Conservation (phyloP, 2,113 vertebrate genomes). For the Donacobius atricapilla region DNA sequence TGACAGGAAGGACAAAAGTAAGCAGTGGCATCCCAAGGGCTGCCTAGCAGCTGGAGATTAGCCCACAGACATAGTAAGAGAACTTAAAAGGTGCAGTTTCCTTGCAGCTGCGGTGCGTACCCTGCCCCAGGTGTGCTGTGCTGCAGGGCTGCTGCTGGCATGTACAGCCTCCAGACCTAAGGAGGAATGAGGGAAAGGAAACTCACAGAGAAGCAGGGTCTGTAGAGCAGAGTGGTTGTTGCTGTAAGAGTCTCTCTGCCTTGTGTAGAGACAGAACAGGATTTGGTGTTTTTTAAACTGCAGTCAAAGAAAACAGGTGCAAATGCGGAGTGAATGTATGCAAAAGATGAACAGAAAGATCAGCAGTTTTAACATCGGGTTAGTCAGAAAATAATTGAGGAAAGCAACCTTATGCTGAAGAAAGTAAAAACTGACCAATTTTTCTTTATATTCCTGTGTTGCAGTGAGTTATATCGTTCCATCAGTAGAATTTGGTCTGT, state of each 20-base stretch:
- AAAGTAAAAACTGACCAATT: neutral
- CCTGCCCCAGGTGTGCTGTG: neutral
- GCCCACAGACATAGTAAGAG: neutral
- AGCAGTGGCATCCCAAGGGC: neutral
- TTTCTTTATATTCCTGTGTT: neutral
- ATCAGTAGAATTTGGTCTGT: neutral
- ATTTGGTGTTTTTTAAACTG: neutral
- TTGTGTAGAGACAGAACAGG: neutral
- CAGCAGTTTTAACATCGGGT: neutral
- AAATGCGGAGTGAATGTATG: neutral
- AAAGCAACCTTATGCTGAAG: neutral
- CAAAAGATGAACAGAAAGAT: neutral
- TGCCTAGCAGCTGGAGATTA: neutral
- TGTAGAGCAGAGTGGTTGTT: neutral
- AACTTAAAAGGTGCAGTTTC: accelerated
- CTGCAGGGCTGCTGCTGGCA: neutral
- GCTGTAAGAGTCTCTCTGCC: neutral
- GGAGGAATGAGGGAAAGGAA: neutral
- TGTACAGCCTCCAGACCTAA: accelerated
- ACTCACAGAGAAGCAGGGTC: neutral
- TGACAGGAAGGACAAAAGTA: neutral
- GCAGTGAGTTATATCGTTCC: neutral
- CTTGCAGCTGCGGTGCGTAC: no score
- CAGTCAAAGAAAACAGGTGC: neutral
- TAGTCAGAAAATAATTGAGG: neutral